Evolutionary conservation across 2,113 vertebrate species (phyloP), one percentile per base, ranked within the genome.

Genomic region (Heloderma charlesbogerti): DNA sequence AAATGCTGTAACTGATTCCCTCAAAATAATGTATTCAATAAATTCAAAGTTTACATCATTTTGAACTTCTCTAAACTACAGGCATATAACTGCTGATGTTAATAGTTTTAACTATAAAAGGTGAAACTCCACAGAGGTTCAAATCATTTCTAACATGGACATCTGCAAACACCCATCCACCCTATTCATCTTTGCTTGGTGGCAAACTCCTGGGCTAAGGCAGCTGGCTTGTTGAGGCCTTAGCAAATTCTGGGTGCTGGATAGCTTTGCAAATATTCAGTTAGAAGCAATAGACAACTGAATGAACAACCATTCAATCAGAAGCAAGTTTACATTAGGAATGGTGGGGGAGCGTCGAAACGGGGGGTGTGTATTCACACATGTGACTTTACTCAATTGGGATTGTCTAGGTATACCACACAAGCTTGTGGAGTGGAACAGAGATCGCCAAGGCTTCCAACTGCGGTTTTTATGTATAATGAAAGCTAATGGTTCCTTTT

Each of bases 41-140:
- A 84, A 92, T 89, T 94, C 94, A 94, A 93, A 95, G 91, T 94
- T 94, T 74, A 95, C 63, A 67, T 89, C 82, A 91, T 91, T 94
- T 88, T 94, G 94, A 96, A 94, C 29, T 92, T 84, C 74, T 91
- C 93, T 90, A 91, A 90, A 92, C 88, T 31, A 85, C 84, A 89
- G 80, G 88, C 20, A 45, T 67, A 37, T 93, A 92, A 90, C 2
- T 15, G 84, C 81, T 88, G 86, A 89, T 79, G 74, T 95, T 88
- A 63, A 63, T 63, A 63, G 20, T 63, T 63, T 20, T 54, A 89
- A 45, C 82, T 71, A 18, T 84, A 89, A 93, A 88, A 48, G 3
- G 77, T 83, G 86, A 82, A 91, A 92, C 51, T 57, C 90, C 60
- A 40, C 34, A 43, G n/a, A 12, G 3, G 57, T 79, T 51, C 15